Evolutionary conservation across 2,888 invertebrate species (phyloP).

Genomic region (Diaperis boleti): DNA sequence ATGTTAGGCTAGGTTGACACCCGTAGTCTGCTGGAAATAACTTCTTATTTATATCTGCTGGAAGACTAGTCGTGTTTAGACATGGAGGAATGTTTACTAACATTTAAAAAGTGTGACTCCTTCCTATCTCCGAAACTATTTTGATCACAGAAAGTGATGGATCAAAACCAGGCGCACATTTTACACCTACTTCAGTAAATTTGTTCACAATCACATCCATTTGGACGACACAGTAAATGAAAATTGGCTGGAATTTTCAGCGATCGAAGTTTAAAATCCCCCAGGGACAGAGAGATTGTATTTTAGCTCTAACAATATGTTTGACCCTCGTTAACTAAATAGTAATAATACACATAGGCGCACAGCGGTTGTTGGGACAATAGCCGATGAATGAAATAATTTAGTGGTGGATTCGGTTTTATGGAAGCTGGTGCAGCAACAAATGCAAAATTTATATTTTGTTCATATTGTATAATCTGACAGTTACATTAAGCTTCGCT

Average conservation of each 20-base stretch:
- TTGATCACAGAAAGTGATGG: background rate
- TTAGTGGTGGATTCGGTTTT: background rate
- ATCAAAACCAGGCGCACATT: background rate
- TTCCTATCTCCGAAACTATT: background rate
- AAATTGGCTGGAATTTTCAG: background rate
- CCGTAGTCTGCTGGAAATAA: constrained; percentile 54
- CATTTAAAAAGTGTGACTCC: constrained; percentile 13
- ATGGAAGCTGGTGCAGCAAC: background rate
- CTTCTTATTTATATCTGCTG: constrained; percentile 54
- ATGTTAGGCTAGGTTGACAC: constrained; percentile 64
- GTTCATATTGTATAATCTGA: too few species aligned
- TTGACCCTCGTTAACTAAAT: background rate
- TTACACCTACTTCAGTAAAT: background rate
- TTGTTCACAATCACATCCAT: constrained; percentile 19
- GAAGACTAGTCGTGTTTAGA: constrained; percentile 50
- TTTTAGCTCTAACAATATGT: background rate
- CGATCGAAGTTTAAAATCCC: background rate
- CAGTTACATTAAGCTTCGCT: too few species aligned
- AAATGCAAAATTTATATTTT: background rate
- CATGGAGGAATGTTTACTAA: constrained; percentile 51
- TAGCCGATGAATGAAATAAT: background rate
- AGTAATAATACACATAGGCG: too few species aligned
- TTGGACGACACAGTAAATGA: constrained; percentile 7
- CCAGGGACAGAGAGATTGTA: background rate
- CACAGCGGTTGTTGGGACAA: background rate